Evolutionary conservation across 1,140 invertebrate genomes (phyloP).

Genomic region (Globodera ellingtonae): DNA sequence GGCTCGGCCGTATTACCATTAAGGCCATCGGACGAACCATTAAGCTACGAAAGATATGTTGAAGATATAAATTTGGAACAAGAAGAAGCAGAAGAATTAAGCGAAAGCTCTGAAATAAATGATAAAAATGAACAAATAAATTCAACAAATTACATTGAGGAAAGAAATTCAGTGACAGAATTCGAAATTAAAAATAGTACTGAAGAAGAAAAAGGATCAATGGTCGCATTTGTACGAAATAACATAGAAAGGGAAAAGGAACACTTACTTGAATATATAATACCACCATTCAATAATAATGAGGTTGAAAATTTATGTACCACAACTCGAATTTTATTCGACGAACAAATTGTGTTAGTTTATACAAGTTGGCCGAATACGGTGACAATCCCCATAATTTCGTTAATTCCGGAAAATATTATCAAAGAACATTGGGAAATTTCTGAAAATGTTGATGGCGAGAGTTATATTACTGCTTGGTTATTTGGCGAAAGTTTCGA

Average conservation of each 20-base stretch:
- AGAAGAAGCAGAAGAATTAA: background rate
- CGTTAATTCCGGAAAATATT: background rate
- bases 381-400: background rate
- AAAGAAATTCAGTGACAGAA: no score
- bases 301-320: background rate
- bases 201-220: background rate
- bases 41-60: background rate
- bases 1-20: background rate
- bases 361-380: background rate
- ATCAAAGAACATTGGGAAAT: background rate
- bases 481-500: background rate
- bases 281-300: background rate
- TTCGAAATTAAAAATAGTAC: no score
- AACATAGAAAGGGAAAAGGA: background rate
- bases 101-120: no score
- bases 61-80: background rate
- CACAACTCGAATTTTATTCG: background rate
- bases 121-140: no score
- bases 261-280: background rate
- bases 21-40: background rate
- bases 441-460: background rate
- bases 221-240: background rate
- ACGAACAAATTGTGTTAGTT: background rate
- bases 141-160: no score
- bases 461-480: background rate